These are phyloP conservation scores for Anguilla pacifica DNA, from an alignment of 2,797 vertebrate species.

Conservation along the genomic window DNA sequence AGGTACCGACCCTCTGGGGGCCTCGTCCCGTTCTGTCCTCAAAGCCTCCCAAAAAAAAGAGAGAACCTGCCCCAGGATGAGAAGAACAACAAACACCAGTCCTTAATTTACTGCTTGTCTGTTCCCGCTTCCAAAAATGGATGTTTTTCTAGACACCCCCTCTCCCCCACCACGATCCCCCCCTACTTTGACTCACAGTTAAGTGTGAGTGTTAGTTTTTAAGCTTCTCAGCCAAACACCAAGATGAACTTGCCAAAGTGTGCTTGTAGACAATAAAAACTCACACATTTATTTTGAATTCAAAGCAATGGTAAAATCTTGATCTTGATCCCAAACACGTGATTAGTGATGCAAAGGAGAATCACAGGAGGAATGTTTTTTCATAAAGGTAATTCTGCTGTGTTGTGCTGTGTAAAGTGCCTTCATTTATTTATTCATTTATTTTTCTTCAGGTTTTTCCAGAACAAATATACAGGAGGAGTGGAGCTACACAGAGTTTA, in stretches of 20 bases:
- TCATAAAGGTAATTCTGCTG: not conserved
- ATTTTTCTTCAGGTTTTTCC: not conserved
- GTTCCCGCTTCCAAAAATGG: too few relatives aligned
- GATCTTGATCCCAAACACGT: too few relatives aligned
- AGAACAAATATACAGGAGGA: not conserved
- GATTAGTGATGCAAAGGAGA: too few relatives aligned
- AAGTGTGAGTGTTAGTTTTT: too few relatives aligned
- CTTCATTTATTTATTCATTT: not conserved
- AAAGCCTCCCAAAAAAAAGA: not conserved
- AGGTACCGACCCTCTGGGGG: conserved; percentile 12
- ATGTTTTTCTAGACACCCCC: not conserved
- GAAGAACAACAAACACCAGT: not conserved
- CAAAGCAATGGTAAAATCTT: too few relatives aligned
- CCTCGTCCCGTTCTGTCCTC: not conserved
- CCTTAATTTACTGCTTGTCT: not conserved
- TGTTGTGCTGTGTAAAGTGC: not conserved
- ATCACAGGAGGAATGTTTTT: too few relatives aligned
- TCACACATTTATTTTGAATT: too few relatives aligned
- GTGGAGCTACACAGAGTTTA: not conserved
- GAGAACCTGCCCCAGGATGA: not conserved
- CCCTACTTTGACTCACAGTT: not conserved
- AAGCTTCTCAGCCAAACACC: too few relatives aligned
- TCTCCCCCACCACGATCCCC: not conserved
- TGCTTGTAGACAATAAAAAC: too few relatives aligned
- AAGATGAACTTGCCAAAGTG: too few relatives aligned